Conservation (phyloP, 2,797 vertebrate genomes). For the Hemitrygon akajei region DNA sequence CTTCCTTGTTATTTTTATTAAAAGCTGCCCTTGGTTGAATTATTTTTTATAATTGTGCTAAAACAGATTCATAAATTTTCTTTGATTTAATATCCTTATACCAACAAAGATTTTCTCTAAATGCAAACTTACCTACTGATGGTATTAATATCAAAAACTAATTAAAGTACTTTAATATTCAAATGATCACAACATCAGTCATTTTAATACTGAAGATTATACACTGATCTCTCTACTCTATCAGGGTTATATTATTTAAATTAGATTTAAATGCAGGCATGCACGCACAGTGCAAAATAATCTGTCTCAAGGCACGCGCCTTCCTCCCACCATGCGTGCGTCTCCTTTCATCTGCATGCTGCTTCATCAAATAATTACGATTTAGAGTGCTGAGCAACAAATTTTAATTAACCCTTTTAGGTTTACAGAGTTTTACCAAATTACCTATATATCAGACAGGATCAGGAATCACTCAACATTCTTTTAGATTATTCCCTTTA, state of each 20-base stretch:
- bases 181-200: conserved; percentile 1
- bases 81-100: conserved; percentile 15
- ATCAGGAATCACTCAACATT: conserved; percentile 15
- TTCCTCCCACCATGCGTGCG: conserved; percentile 13
- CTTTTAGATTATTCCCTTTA: conserved; percentile 9
- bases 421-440: not conserved
- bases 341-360: conserved; percentile 17
- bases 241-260: conserved; percentile 20
- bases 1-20: not conserved
- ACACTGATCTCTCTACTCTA: not conserved
- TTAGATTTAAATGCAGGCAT: not conserved
- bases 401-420: conserved; percentile 29
- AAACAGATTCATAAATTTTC: not conserved
- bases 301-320: not conserved
- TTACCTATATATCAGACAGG: not conserved
- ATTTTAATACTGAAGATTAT: conserved; percentile 7
- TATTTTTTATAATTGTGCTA: not conserved
- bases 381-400: conserved; percentile 10
- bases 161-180: not conserved
- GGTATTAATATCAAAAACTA: not conserved
- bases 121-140: not conserved
- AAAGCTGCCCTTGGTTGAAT: not conserved
- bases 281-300: conserved; percentile 1
- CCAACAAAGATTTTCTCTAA: not conserved
- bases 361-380: conserved; percentile 23